Base-by-base conservation (phyloP, 37 sponge, comb jelly and placozoan species). In the Halichondria panicea region DNA sequence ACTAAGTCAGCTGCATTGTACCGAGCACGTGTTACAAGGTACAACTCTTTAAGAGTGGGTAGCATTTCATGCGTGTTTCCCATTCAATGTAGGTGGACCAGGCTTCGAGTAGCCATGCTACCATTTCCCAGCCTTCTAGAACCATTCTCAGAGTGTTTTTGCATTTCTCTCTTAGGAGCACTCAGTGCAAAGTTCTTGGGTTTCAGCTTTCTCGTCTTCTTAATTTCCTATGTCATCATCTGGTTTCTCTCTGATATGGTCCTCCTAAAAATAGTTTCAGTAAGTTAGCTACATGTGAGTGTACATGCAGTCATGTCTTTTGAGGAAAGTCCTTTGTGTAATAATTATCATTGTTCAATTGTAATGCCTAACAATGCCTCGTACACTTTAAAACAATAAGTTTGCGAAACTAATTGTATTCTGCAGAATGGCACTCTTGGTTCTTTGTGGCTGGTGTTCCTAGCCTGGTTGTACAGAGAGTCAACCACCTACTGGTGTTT, bases 111-210 rank as follows among this genome's bases (percentile, higher is more conserved):
- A 18, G 72, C 87, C 36, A 93, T 93, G 90, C 74, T 89, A 74
- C 93, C 93, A 4, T 72, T 66, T 58, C 86, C 90, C 1, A 74
- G 74, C 1, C 76, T 88, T 1, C 52, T 93, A 72, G 93, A 93
- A 71, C 93, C 93, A 1, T 22, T 93, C 43, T 72, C 90, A 28
- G 93, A 93, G 62, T 93, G 89, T 43, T 30, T 93, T 27, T n/a
- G 81, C 0, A 73, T 89, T 0, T 90, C 90, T 15, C 11, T 88
- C 1, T 43, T 92, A 0, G 74, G 57, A 30, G 45, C 77, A 1
- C 33, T 74, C 24, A 43, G 67, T 43, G 15, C 50, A 35, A 30
- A 54, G 58, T 38, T 84, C 31, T 43, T 84, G 24, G 52, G 54
- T 4, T 27, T 65, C 52, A 1, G 54, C 30, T 32, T 55, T 40